Percentiles rank a stretch among this genome's conserved stretches.
Conservation (phyloP, 2,113 vertebrate species). For the Zosterops pallidus region DNA sequence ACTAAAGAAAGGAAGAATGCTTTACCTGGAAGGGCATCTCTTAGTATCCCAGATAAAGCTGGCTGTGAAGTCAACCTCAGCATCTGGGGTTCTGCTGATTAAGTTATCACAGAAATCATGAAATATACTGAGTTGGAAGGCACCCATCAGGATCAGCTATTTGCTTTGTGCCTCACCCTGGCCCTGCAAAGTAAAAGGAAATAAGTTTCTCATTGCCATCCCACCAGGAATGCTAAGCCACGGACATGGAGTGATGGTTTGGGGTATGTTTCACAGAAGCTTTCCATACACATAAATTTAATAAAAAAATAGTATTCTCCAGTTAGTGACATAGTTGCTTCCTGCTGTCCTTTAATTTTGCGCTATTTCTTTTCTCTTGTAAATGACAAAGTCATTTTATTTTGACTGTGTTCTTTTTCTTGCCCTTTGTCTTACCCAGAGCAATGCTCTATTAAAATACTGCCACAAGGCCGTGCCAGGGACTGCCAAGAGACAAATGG, state of each 20-base stretch:
- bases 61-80: background rate
- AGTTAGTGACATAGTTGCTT: background rate
- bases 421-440: background rate
- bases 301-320: background rate
- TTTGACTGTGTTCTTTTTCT: background rate
- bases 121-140: background rate
- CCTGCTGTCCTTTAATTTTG: background rate
- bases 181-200: background rate
- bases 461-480: background rate
- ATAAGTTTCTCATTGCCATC: background rate
- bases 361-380: background rate
- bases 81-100: background rate
- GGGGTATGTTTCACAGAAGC: background rate
- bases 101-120: background rate
- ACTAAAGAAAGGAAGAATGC: background rate
- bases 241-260: background rate
- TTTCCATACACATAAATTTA: background rate
- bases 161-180: background rate
- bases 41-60: background rate
- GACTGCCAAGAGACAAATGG: background rate
- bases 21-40: background rate
- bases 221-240: background rate
- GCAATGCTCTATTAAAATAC: background rate
- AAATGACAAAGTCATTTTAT: background rate
- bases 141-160: background rate